A percentile compares a stretch with the other conserved stretches of the same genome.
phyloP scores from a whole-genome alignment of 2,797 vertebrate genomes.

The Enteromius trimaculatus region DNA sequence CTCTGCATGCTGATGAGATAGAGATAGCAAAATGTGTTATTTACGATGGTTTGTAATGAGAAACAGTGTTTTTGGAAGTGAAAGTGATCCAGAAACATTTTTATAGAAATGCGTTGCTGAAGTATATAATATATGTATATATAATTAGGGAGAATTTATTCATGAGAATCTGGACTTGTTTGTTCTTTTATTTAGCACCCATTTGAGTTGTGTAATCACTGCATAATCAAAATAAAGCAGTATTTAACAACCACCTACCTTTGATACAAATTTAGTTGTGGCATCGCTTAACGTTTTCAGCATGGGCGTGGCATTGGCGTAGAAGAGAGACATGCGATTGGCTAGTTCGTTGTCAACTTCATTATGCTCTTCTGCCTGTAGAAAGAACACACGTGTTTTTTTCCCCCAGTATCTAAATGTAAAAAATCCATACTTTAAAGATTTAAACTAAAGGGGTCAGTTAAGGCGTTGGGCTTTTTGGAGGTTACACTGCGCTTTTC shows the following conservation, averaged over 20 bases:
- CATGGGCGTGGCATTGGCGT: slow-evolving; percentile 95
- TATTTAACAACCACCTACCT: slow-evolving; percentile 75
- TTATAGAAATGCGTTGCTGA: not conserved
- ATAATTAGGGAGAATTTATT: not conserved
- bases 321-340: slow-evolving; percentile 99
- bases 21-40: not conserved
- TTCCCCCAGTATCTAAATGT: not conserved
- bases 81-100: not conserved
- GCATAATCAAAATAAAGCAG: not conserved
- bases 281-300: slow-evolving; percentile 96
- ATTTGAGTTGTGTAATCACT: not conserved
- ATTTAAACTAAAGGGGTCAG: slow-evolving; percentile 37
- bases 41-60: not conserved
- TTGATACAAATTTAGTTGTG: slow-evolving; percentile 94
- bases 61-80: not conserved
- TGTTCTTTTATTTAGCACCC: not conserved
- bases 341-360: slow-evolving; percentile 98
- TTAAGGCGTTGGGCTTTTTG: slow-evolving; percentile 24
- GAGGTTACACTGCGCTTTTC: slow-evolving; percentile 26
- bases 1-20: slow-evolving; percentile 84
- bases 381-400: not conserved
- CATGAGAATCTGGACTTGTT: slow-evolving; percentile 18
- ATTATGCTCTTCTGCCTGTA: slow-evolving; percentile 86
- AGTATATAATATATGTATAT: not conserved
- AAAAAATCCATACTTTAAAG: slow-evolving; percentile 19